Percentiles rank a stretch among this genome's conserved stretches.
Evolutionary conservation across 2,113 vertebrate genomes (phyloP).

Genomic region (Sterna hirundo): DNA sequence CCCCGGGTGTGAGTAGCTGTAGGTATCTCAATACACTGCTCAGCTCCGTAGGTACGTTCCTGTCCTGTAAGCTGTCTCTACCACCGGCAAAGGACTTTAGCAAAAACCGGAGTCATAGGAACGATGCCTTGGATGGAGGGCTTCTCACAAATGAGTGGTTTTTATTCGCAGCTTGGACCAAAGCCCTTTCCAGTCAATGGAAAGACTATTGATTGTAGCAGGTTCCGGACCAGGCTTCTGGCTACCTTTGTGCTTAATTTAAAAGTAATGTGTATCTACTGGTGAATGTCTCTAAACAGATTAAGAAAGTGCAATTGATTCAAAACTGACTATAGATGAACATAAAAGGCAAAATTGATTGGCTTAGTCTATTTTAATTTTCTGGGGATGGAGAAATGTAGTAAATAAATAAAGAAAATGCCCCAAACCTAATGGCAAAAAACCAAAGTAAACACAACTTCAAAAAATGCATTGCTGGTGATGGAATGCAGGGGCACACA

Average conservation of each 20-base stretch:
- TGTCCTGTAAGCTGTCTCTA: not conserved
- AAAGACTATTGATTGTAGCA: conserved; percentile 1
- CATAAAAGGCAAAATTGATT: conserved; percentile 30
- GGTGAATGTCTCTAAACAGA: not conserved
- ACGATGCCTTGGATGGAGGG: not conserved
- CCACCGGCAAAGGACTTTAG: not conserved
- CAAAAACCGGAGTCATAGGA: not conserved
- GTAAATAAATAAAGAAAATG: not conserved
- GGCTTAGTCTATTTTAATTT: not conserved
- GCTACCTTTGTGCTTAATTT: not conserved
- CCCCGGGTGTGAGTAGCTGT: not conserved
- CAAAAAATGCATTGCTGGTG: rapidly evolving
- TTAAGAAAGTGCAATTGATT: conserved; percentile 36
- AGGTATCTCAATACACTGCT: not conserved
- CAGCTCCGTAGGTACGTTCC: not conserved
- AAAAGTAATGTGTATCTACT: not conserved
- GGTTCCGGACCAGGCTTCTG: conserved; percentile 8
- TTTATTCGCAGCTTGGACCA: not conserved
- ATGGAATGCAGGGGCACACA: not conserved
- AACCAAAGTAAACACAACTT: not conserved
- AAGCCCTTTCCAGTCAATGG: not conserved
- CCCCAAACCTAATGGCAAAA: not conserved
- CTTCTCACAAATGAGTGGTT: not conserved
- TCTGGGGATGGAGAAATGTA: not conserved
- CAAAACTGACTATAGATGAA: not conserved